Conservation (phyloP, 2,797 vertebrate species). For the Pseudomugil gertrudae region DNA sequence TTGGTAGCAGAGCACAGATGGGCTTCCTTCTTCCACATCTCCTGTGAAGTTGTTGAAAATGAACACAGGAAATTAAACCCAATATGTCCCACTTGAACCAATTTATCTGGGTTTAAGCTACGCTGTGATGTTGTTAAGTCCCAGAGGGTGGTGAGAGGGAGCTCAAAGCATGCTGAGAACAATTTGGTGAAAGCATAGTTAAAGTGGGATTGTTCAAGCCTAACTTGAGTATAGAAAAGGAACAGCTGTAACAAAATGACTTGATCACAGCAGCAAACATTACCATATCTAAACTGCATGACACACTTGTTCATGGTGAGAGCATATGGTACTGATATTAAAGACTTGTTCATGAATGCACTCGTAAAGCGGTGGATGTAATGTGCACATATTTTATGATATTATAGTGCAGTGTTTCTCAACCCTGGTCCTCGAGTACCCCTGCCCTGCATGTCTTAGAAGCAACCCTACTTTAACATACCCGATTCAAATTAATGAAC, state of each 20-base stretch:
- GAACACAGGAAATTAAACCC: conserved; percentile 57
- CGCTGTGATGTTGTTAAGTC: conserved; percentile 13
- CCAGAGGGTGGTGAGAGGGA: background rate
- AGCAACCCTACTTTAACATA: no score
- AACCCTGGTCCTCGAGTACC: no score
- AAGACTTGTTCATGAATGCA: background rate
- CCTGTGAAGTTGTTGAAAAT: conserved; percentile 64
- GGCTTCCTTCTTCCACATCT: conserved; percentile 39
- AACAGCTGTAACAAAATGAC: background rate
- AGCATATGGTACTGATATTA: background rate
- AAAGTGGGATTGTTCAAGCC: conserved; percentile 7
- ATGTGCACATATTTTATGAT: no score
- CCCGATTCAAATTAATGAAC: no score
- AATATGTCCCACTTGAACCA: conserved; percentile 40
- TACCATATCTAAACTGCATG: background rate
- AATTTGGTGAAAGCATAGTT: conserved; percentile 17
- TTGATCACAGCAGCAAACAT: no score
- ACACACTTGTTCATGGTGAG: background rate
- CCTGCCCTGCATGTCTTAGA: no score
- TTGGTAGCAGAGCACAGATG: conserved; percentile 64
- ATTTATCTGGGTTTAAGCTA: conserved; percentile 47
- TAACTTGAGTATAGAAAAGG: background rate
- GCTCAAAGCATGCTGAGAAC: conserved; percentile 9
- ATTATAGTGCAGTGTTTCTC: no score
- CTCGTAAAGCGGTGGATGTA: background rate